phyloP scores from a whole-genome alignment of 2,888 invertebrate species.

The Dasypolia templi region DNA sequence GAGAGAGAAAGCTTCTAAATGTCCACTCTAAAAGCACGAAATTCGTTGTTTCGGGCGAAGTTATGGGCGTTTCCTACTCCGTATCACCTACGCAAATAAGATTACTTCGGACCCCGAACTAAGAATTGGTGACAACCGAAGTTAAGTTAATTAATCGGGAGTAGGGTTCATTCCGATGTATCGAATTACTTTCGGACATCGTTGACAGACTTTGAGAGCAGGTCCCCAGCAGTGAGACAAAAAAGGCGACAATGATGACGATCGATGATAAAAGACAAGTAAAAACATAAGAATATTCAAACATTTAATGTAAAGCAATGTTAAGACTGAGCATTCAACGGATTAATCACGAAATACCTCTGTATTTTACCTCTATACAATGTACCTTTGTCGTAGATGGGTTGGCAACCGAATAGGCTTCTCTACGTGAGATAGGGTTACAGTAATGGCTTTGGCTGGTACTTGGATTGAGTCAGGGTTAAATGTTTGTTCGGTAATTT shows the following conservation, averaged over 20 bases:
- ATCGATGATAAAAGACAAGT: not conserved
- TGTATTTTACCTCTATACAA: constrained; percentile 44
- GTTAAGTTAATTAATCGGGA: no score
- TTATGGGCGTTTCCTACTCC: no score
- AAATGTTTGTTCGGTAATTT: constrained; percentile 43
- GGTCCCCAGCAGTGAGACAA: not conserved
- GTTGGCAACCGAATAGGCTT: constrained; percentile 47
- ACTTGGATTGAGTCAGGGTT: constrained; percentile 47
- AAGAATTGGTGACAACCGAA: no score
- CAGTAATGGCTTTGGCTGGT: constrained; percentile 54
- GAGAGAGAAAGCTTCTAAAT: not conserved
- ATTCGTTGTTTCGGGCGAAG: no score
- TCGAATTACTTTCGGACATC: no score
- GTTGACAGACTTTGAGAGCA: no score
- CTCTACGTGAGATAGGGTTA: constrained; percentile 53
- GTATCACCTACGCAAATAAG: no score
- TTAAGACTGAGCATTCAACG: constrained; percentile 29
- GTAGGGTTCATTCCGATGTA: no score
- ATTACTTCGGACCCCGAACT: no score
- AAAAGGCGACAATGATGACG: not conserved
- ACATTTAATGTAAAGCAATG: constrained; percentile 25
- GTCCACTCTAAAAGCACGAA: no score
- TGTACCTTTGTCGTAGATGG: constrained; percentile 21
- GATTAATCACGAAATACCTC: constrained; percentile 61
- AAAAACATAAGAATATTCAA: not conserved